Percentiles rank a stretch among this genome's conserved stretches.
Conservation (phyloP, 2,797 vertebrate species). For the Varecia variegata region DNA sequence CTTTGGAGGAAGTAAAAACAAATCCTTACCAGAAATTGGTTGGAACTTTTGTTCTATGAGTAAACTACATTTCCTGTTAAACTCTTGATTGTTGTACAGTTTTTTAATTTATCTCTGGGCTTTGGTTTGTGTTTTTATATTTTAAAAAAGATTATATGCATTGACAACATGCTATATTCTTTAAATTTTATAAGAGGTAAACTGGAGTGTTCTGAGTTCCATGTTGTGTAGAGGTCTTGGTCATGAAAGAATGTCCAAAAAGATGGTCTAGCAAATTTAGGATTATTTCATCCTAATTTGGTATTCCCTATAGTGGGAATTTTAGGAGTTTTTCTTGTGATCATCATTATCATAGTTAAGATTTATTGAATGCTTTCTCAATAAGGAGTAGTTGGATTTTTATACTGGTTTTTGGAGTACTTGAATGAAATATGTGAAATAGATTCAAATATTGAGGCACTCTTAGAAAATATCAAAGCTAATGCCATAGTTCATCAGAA, state of each 20-base stretch:
- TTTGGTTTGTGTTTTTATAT: slow-evolving; percentile 18
- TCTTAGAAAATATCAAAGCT: slow-evolving; percentile 23
- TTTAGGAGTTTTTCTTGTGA: slow-evolving; percentile 52
- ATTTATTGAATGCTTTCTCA: slow-evolving; percentile 31
- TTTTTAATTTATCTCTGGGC: background rate
- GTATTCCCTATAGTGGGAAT: background rate
- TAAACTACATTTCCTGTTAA: slow-evolving; percentile 2
- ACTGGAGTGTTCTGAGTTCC: slow-evolving; percentile 14
- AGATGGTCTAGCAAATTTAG: slow-evolving; percentile 26
- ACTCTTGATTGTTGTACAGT: background rate
- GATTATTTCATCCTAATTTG: slow-evolving; percentile 34
- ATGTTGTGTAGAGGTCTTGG: background rate
- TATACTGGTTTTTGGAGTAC: background rate
- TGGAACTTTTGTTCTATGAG: slow-evolving; percentile 34
- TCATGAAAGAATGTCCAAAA: background rate
- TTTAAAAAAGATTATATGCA: slow-evolving; percentile 22
- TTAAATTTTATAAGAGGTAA: slow-evolving; percentile 5
- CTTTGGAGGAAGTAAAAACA: background rate
- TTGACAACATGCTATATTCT: background rate
- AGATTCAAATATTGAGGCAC: slow-evolving; percentile 8
- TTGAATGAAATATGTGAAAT: slow-evolving; percentile 24
- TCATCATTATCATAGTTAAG: slow-evolving; percentile 20
- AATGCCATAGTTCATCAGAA: slow-evolving; percentile 50
- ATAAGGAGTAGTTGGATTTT: slow-evolving; percentile 16
- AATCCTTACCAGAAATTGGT: background rate